phyloP scores from a whole-genome alignment of 1,140 invertebrate genomes.

The Xylocopa sonorina region DNA sequence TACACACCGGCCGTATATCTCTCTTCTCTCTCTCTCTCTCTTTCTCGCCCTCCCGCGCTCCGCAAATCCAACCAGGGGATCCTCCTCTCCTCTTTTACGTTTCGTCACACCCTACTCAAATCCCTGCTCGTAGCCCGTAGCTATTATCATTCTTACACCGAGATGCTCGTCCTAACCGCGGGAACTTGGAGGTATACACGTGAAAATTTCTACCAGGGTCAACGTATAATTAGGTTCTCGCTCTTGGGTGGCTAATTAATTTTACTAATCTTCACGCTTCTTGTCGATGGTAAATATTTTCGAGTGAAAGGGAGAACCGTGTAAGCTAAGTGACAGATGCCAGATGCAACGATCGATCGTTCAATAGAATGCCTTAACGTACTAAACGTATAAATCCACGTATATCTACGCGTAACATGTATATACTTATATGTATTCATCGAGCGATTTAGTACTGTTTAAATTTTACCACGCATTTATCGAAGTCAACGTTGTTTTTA shows the following conservation, averaged over 20 bases:
- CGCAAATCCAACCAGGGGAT: neutral
- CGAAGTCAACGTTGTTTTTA: too few species aligned
- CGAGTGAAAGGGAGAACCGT: neutral
- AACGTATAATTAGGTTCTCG: constrained; percentile 55
- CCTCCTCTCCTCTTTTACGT: neutral
- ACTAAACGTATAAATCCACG: neutral
- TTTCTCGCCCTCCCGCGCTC: neutral
- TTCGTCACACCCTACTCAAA: constrained; percentile 30
- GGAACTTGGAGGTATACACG: constrained; percentile 32
- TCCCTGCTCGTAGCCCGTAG: constrained; percentile 7
- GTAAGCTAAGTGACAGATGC: constrained; percentile 1
- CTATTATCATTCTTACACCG: constrained; percentile 8
- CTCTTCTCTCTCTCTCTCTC: constrained; percentile 1
- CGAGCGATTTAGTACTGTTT: too few species aligned
- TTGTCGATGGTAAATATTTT: neutral
- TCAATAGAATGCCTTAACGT: neutral
- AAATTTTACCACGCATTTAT: too few species aligned
- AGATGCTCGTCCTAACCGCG: constrained; percentile 20
- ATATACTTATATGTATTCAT: too few species aligned
- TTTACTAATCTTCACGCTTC: constrained; percentile 33
- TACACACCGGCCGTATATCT: constrained; percentile 53
- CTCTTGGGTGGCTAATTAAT: constrained; percentile 65
- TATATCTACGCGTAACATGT: too few species aligned
- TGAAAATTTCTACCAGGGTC: constrained; percentile 29
- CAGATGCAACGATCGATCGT: constrained; percentile 7